Evolutionary conservation across 2,888 invertebrate genomes (phyloP).

Genomic region (Thyatira batis): DNA sequence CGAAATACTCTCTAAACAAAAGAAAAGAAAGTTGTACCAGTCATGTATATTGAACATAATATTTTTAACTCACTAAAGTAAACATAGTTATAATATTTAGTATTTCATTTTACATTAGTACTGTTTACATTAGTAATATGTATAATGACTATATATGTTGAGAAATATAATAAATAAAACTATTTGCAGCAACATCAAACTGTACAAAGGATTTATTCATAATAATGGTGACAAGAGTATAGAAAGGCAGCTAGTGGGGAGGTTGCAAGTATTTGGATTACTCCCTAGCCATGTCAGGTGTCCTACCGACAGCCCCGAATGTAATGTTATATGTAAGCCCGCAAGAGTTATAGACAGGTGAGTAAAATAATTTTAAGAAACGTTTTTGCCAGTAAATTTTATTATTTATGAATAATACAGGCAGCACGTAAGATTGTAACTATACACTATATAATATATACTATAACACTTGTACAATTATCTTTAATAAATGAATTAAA

Average conservation of each 20-base stretch:
- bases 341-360: constrained; percentile 72
- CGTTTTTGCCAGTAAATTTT: constrained; percentile 4
- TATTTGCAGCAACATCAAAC: constrained; percentile 56
- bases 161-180: neutral
- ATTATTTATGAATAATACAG: no score
- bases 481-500: no score
- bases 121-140: no score
- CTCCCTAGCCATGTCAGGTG: constrained; percentile 53
- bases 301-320: constrained; percentile 46
- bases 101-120: no score
- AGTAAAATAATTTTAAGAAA: constrained; percentile 11
- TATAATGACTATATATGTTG: constrained; percentile 16
- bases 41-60: no score
- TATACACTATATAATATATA: no score
- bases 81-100: no score
- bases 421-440: no score
- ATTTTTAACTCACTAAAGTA: no score
- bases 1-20: no score
- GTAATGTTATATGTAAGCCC: constrained; percentile 53
- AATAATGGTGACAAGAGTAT: constrained; percentile 44
- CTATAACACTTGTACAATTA: no score
- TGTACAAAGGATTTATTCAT: constrained; percentile 53
- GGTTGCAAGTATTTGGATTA: constrained; percentile 58
- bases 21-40: no score
- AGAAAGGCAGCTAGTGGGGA: constrained; percentile 59